Evolutionary conservation across 2,113 vertebrate genomes (phyloP), one percentile per base, ranked within the genome.

Genomic region (Syrmaticus mikado): DNA sequence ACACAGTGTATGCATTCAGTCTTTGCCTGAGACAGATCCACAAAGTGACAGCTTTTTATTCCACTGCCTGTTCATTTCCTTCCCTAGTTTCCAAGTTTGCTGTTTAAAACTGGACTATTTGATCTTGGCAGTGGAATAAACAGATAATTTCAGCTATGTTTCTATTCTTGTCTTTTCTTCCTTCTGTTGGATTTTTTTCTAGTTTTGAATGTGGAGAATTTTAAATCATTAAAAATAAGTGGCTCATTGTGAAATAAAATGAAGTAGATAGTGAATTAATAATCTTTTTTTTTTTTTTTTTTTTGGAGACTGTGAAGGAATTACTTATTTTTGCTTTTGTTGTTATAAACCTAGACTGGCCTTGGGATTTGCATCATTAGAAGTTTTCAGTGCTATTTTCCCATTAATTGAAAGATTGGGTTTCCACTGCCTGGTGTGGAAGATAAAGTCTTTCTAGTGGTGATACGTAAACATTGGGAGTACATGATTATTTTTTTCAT

Each of bases 141-240:
- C 48, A 76, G 58, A 86, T 88, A 32, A 22, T 82, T 95, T 82
- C 53, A 91, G 15, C 43, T 82, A 27, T 76, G 67, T 91, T 91
- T 90, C 67, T 77, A 15, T 74, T 85, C 32, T 34, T 4, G 8
- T 28, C 32, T 87, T 79, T 94, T 93, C 34, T 82, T 8, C 70
- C 45, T 60, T 60, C 9, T 52, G 17, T 50, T 72, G 57, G 7
- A 1, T 7, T 19, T 48, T 43, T 11, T 3, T 60, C 34, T 46
- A 66, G 30, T 73, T 82, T 87, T 91, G 34, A 78, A 41, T 74
- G 41, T 50, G 45, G 67, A 41, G 50, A 73, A 41, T 74, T 89
- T 89, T 52, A 78, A 92, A 75, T 58, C 10, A 34, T 61, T 79
- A 77, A 74, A 84, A 79, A 77, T 79, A 11, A 95, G 91, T 82